Percentiles rank a stretch among this genome's conserved stretches.
Evolutionary conservation across 2,888 invertebrate species (phyloP).

Genomic region (Salpingus planirostris): DNA sequence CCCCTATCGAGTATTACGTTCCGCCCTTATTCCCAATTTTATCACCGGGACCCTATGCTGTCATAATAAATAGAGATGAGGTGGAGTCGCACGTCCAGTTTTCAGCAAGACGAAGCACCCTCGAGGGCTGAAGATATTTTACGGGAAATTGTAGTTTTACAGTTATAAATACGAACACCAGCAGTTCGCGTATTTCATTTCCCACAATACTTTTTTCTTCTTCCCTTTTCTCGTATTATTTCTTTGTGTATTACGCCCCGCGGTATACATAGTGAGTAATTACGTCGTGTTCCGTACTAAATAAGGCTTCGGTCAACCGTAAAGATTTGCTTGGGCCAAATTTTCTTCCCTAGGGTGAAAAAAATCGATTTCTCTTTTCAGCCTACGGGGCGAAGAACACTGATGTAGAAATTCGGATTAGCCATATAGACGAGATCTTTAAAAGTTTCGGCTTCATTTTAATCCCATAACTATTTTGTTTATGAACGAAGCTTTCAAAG

Average conservation of each 20-base stretch:
- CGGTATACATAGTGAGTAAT: conserved; percentile 10
- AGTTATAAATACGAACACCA: conserved; percentile 9
- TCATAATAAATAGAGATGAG: conserved; percentile 10
- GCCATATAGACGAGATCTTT: no score
- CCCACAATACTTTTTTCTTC: conserved; percentile 6
- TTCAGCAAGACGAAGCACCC: conserved; percentile 10
- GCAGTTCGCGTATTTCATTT: not conserved
- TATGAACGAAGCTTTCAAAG: no score
- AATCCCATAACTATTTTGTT: no score
- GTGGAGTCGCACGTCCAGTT: conserved; percentile 11
- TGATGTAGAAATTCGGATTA: no score
- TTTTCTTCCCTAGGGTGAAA: no score
- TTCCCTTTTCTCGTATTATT: conserved; percentile 8
- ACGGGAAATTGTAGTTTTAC: conserved; percentile 16
- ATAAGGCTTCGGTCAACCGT: conserved; percentile 4
- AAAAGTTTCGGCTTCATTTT: no score
- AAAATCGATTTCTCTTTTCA: no score
- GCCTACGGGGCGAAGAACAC: no score
- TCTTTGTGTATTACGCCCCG: conserved; percentile 10
- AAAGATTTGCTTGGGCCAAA: no score
- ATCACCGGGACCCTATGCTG: conserved; percentile 5
- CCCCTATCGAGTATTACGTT: no score
- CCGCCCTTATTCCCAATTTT: conserved; percentile 5
- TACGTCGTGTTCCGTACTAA: conserved; percentile 2
- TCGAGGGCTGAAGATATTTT: conserved; percentile 10